These are phyloP conservation scores for Oxycera nigricornis DNA, from an alignment of 2,888 invertebrate genomes.

Conservation along the genomic window DNA sequence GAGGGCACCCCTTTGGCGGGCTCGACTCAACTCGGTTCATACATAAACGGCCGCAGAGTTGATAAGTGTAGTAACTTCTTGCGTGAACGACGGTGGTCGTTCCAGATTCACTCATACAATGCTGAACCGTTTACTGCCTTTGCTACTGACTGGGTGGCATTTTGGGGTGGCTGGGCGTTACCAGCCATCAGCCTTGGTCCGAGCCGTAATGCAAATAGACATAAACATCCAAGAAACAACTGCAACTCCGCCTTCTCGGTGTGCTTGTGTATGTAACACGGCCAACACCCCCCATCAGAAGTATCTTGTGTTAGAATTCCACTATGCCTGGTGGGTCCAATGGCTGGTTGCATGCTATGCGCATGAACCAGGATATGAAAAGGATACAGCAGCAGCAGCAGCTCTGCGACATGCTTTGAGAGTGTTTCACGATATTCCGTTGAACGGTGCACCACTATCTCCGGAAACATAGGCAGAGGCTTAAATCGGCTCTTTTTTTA, in stretches of 20 bases:
- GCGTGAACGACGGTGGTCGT: neutral
- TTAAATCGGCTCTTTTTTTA: neutral
- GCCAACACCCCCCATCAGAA: neutral
- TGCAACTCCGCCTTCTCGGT: conserved; percentile 46
- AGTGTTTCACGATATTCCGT: too few relatives aligned
- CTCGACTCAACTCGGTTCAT: conserved; percentile 10
- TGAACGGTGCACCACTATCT: neutral
- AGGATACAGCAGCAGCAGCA: conserved; percentile 23
- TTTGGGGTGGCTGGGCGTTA: conserved; percentile 45
- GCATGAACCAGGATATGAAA: conserved; percentile 24
- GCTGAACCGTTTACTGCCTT: neutral
- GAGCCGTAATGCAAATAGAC: conserved; percentile 31
- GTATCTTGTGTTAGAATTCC: neutral
- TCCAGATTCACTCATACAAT: neutral
- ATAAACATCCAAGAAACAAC: neutral
- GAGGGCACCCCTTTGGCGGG: conserved; percentile 26
- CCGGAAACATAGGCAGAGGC: neutral
- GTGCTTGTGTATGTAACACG: conserved; percentile 7
- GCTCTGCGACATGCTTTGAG: neutral
- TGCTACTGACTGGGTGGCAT: conserved; percentile 38
- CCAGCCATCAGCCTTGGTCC: conserved; percentile 1
- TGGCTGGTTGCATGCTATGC: conserved; percentile 1
- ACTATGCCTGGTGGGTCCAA: conserved; percentile 1
- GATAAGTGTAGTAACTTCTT: conserved; percentile 13
- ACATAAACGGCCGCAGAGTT: conserved; percentile 27